These are phyloP conservation scores for Octopus sinensis DNA, from an alignment of 1,140 invertebrate genomes.

Conservation along the genomic window DNA sequence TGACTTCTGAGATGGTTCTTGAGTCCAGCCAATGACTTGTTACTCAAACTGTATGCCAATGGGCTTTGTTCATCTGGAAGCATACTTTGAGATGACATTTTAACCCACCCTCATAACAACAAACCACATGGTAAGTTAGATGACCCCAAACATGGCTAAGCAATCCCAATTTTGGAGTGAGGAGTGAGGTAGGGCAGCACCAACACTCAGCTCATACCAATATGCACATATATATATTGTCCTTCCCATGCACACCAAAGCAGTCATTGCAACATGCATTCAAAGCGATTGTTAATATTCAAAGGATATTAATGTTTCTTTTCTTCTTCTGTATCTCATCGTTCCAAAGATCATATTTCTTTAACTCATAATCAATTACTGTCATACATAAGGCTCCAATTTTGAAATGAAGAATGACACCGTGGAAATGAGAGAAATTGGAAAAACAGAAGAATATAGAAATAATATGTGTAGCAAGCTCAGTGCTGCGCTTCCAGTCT, in stretches of 20 bases:
- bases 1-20: too few relatives aligned
- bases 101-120: background rate
- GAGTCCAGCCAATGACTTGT: too few relatives aligned
- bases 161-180: too few relatives aligned
- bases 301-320: conserved; percentile 56
- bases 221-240: too few relatives aligned
- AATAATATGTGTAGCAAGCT: conserved; percentile 93
- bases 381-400: conserved; percentile 90
- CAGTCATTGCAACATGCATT: too few relatives aligned
- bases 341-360: conserved; percentile 88
- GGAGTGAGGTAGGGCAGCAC: too few relatives aligned
- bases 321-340: conserved; percentile 75
- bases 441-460: conserved; percentile 97
- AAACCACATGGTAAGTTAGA: too few relatives aligned
- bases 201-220: too few relatives aligned
- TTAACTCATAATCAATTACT: conserved; percentile 89
- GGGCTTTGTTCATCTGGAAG: background rate
- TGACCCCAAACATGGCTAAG: too few relatives aligned
- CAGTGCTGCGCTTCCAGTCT: conserved; percentile 94
- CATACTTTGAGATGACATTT: background rate
- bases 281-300: too few relatives aligned
- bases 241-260: too few relatives aligned
- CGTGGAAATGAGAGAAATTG: conserved; percentile 92
- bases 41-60: too few relatives aligned
- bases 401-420: conserved; percentile 85